phyloP scores from a whole-genome alignment of 2,797 vertebrate species.

The Acanthis flammea region DNA sequence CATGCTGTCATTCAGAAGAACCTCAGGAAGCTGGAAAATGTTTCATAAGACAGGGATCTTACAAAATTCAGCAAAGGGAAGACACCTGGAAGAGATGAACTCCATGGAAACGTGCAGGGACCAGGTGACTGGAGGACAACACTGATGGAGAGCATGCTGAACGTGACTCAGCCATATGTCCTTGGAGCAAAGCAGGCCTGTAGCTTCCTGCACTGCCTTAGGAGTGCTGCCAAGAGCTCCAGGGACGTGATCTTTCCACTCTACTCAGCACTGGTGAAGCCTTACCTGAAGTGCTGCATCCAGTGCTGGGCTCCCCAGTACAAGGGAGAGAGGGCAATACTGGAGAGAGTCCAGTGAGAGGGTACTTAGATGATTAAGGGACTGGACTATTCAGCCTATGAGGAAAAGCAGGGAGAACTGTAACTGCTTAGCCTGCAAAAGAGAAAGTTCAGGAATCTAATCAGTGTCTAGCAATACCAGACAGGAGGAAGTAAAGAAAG shows the following conservation, averaged over 20 bases:
- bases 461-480: not conserved
- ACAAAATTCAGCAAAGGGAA: not conserved
- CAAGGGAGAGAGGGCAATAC: not conserved
- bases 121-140: not conserved
- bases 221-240: not conserved
- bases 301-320: not conserved
- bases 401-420: not conserved
- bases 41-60: no score
- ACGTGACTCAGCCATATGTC: not conserved
- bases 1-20: not conserved
- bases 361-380: not conserved
- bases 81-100: not conserved
- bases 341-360: not conserved
- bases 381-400: not conserved
- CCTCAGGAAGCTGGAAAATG: not conserved
- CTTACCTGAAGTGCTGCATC: not conserved
- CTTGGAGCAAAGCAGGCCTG: not conserved
- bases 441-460: not conserved
- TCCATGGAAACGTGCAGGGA: accelerated
- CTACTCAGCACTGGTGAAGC: not conserved
- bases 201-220: not conserved
- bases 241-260: not conserved
- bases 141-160: not conserved
- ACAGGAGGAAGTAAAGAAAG: not conserved
- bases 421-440: not conserved